Evolutionary conservation across 2,797 vertebrate genomes (phyloP).

Genomic region (Ceyx erithaca): DNA sequence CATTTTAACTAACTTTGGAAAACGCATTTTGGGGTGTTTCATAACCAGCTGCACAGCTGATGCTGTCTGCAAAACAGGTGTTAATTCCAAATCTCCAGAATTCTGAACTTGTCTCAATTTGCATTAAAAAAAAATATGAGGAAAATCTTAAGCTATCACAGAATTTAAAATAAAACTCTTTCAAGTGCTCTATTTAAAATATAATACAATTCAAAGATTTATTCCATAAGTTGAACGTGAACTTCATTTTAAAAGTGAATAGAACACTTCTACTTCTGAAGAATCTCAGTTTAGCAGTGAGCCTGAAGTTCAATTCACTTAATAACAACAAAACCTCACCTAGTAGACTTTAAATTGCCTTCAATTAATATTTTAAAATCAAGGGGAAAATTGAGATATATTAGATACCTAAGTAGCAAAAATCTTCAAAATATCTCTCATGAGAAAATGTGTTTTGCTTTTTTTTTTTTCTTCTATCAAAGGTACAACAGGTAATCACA

Average conservation of each 20-base stretch:
- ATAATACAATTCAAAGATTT: background rate
- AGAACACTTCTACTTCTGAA: background rate
- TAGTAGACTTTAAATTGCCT: background rate
- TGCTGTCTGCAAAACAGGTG: background rate
- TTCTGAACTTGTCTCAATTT: background rate
- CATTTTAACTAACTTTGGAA: background rate
- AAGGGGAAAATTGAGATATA: background rate
- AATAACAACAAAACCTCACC: fast-evolving
- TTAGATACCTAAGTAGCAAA: too few relatives aligned
- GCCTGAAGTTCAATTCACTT: background rate
- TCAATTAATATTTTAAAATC: background rate
- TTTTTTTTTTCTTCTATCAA: too few relatives aligned
- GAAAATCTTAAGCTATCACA: background rate
- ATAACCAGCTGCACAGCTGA: background rate
- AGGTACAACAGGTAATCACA: too few relatives aligned
- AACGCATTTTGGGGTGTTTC: background rate
- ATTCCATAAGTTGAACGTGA: background rate
- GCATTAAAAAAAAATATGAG: background rate
- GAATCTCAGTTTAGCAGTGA: background rate
- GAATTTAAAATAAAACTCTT: background rate
- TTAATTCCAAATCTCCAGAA: background rate
- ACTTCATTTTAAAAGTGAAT: background rate
- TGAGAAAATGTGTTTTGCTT: too few relatives aligned
- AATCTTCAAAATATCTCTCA: too few relatives aligned
- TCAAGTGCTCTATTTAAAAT: background rate